phyloP scores from a whole-genome alignment of 2,888 invertebrate species.

The Coecobrya sp. region DNA sequence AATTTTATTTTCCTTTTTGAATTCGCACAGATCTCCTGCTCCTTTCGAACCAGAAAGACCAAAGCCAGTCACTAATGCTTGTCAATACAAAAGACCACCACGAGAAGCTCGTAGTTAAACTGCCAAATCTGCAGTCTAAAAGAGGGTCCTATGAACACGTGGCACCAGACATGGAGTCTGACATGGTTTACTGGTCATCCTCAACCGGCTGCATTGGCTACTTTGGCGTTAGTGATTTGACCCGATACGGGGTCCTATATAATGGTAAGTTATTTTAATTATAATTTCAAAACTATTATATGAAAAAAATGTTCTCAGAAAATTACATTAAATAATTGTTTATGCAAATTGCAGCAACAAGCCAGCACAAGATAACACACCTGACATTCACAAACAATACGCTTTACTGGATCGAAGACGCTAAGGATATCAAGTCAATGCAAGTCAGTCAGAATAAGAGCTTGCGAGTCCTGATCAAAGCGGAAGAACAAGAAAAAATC shows the following conservation, averaged over 20 bases:
- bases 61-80: not conserved
- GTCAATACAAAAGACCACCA: not conserved
- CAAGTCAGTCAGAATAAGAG: not conserved
- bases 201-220: not conserved
- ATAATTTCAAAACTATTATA: too few species aligned
- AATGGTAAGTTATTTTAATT: not conserved
- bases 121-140: not conserved
- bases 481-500: not conserved
- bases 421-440: not conserved
- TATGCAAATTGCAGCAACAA: not conserved
- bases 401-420: conserved; percentile 52
- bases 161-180: not conserved
- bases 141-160: not conserved
- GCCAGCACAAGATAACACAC: not conserved
- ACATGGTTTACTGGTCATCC: not conserved
- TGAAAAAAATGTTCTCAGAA: too few species aligned
- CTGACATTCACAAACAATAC: not conserved
- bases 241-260: not conserved
- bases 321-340: too few species aligned
- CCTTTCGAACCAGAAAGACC: not conserved
- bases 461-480: not conserved
- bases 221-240: not conserved
- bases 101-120: not conserved
- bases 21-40: not conserved
- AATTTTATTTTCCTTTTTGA: not conserved